These are phyloP conservation scores for Solenodon paradoxus DNA, from an alignment of 2,113 vertebrate species.

Conservation along the genomic window DNA sequence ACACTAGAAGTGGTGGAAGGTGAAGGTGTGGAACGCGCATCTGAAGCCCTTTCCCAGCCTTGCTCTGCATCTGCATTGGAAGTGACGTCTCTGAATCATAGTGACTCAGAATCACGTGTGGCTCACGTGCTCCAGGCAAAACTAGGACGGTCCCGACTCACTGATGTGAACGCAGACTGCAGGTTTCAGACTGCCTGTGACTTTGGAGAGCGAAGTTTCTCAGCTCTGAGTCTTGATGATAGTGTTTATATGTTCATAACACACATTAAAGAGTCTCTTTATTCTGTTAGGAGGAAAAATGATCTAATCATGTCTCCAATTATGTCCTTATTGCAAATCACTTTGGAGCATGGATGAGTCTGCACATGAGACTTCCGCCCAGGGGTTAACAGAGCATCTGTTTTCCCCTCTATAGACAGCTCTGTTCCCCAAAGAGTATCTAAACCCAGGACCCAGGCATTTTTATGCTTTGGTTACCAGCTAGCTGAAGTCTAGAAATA, in stretches of 20 bases:
- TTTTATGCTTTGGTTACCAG: background rate
- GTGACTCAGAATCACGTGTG: background rate
- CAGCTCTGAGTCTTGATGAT: background rate
- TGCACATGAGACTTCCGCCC: background rate
- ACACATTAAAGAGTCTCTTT: background rate
- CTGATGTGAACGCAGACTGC: background rate
- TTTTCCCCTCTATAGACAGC: background rate
- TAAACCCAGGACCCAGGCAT: background rate
- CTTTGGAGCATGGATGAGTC: background rate
- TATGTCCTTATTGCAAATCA: background rate
- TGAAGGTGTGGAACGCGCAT: background rate
- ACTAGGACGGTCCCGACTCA: background rate
- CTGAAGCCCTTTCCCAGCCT: background rate
- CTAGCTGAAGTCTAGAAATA: background rate
- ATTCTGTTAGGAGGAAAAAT: background rate
- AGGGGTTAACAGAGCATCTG: background rate
- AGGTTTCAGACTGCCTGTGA: background rate
- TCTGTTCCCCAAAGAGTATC: background rate
- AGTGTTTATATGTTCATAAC: background rate
- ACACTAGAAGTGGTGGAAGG: background rate
- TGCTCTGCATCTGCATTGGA: background rate
- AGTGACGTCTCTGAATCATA: background rate
- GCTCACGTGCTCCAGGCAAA: background rate
- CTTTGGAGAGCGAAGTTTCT: background rate
- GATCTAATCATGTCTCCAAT: background rate